A percentile compares a stretch with the other conserved stretches of the same genome.
Evolutionary conservation across 2,797 vertebrate genomes (phyloP).

Genomic region (Acestrorhynchus altus): DNA sequence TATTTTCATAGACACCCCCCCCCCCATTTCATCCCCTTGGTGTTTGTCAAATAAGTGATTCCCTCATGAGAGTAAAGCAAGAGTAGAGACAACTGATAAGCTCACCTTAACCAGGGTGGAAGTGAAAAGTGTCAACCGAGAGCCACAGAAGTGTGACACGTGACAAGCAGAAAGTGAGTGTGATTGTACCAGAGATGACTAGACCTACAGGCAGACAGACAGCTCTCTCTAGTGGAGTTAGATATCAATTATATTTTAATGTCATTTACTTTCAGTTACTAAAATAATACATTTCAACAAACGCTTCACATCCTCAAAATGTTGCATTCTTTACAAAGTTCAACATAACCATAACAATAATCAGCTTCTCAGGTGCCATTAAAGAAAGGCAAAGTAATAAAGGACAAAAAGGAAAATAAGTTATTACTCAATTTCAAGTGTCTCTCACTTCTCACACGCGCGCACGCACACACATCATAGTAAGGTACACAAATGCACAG

Average conservation of each 20-base stretch:
- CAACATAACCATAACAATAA: slow-evolving; percentile 63
- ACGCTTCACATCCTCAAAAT: slow-evolving; percentile 29
- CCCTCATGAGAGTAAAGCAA: not conserved
- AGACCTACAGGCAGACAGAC: not conserved
- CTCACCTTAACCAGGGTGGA: not conserved
- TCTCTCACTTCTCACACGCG: slow-evolving; percentile 3
- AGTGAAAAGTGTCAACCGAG: not conserved
- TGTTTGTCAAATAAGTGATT: not conserved
- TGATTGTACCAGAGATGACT: not conserved
- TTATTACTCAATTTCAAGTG: slow-evolving; percentile 10
- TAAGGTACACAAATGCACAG: slow-evolving; percentile 41
- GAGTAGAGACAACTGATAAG: not conserved
- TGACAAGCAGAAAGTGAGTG: slow-evolving; percentile 20
- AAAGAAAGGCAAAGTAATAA: slow-evolving; percentile 60
- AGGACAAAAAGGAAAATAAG: slow-evolving; percentile 40
- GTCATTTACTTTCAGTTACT: slow-evolving; percentile 50
- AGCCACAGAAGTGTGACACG: not conserved
- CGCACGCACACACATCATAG: slow-evolving; percentile 4
- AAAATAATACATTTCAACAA: slow-evolving; percentile 51
- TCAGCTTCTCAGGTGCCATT: slow-evolving; percentile 75
- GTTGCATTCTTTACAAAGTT: slow-evolving; percentile 18
- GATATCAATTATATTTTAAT: slow-evolving; percentile 28
- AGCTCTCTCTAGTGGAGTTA: slow-evolving; percentile 39
- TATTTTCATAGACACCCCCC: not conserved
- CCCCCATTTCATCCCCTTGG: not conserved